Base-by-base conservation (phyloP, 37 sponge, comb jelly and placozoan genomes). In the Chondrilla cf. caribensis region DNA sequence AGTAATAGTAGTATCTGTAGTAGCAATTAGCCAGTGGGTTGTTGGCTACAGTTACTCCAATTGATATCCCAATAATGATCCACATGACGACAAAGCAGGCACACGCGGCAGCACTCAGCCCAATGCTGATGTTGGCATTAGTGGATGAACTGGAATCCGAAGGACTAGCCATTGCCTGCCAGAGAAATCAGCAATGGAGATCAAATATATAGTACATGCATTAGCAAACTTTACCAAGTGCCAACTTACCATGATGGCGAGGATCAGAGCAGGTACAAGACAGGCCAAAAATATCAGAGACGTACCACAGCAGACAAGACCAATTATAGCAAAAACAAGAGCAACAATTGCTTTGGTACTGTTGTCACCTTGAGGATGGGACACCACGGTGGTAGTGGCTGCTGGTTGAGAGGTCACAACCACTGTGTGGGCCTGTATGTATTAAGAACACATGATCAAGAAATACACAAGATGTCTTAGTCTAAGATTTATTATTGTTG, bases 311-410 rank as follows among this genome's bases (percentile, higher is more conserved):
- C 25, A 62, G 6, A 62, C 29, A 4, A 62, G 64, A 29, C 64
- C 64, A 62, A 62, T 62, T 19, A 62, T 62, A 62, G 64, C 64
- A 9, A 62, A 62, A n/a, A 62, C 22, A 6, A 62, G 64, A 62
- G 64, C 64, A 29, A 62, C 64, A n/a, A 62, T 62, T 19, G 64
- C 64, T 28, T 62, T 62, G 6, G 29, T n/a, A 62, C 64, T 62
- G 64, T 62, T 5, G 64, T 62, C 64, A 6, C 7, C 18, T 62
- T 62, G 29, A 29, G 25, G 64, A 62, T 6, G 25, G 5, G 29
- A 7, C 29, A 62, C 64, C 5, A 15, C 22, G 25, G 22, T 62
- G 64, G 29, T 28, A n/a, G n/a, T n/a, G 29, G 64, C 4, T 29
- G 64, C 64, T 62, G 64, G 64, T 62, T 62, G 64, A 28, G 18